A percentile compares a stretch with the other conserved stretches of the same genome.
phyloP scores from a whole-genome alignment of 2,888 invertebrate species.

The Stenodema calcarata region DNA sequence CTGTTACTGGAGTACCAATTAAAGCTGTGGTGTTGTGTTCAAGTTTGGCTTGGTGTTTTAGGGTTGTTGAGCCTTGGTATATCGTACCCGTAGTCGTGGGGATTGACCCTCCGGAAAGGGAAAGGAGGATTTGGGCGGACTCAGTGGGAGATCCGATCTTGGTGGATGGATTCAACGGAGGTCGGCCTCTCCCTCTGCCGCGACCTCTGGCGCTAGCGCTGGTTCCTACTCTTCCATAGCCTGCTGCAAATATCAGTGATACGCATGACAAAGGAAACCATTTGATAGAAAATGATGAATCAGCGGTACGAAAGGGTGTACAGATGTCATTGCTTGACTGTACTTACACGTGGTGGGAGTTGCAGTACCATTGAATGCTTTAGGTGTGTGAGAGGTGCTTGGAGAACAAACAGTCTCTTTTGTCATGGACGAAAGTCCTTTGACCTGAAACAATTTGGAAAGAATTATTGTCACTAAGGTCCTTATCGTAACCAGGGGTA shows the following conservation, averaged over 20 bases:
- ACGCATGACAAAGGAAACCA: background rate
- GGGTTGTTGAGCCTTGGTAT: background rate
- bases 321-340: no score
- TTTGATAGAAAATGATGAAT: no score
- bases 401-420: slow-evolving; percentile 58
- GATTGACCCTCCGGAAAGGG: slow-evolving; percentile 56
- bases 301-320: no score
- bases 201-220: slow-evolving; percentile 46
- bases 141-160: slow-evolving; percentile 57
- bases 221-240: slow-evolving; percentile 44
- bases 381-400: slow-evolving; percentile 51
- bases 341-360: slow-evolving; percentile 51
- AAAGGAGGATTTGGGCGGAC: slow-evolving; percentile 59
- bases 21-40: slow-evolving; percentile 3
- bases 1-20: background rate
- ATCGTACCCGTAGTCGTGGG: background rate
- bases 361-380: slow-evolving; percentile 53
- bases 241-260: slow-evolving; percentile 29
- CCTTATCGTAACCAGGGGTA: no score
- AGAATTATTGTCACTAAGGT: no score
- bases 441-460: slow-evolving; percentile 56
- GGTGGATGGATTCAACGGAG: slow-evolving; percentile 49
- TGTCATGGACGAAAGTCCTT: slow-evolving; percentile 59
- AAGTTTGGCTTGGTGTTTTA: slow-evolving; percentile 10
- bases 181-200: slow-evolving; percentile 52